These are phyloP conservation scores for Sinohyriopsis cumingii DNA, from an alignment of 2,888 invertebrate genomes.

Conservation along the genomic window DNA sequence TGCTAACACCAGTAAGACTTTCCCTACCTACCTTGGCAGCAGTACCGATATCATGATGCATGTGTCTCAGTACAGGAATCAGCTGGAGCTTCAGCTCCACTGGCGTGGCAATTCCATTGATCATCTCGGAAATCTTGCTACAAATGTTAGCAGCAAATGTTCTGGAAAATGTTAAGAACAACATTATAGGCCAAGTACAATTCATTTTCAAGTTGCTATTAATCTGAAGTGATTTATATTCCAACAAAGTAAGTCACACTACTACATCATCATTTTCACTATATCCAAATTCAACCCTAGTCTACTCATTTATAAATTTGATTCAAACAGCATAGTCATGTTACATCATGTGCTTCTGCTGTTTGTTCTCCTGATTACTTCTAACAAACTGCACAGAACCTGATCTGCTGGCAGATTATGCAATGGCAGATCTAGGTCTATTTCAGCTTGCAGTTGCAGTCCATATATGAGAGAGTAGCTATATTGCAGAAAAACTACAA, in stretches of 20 bases:
- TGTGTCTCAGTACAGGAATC: slow-evolving; percentile 91
- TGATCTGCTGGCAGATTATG: too few species aligned
- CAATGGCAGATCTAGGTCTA: too few species aligned
- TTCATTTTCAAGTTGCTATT: neutral
- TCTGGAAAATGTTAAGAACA: slow-evolving; percentile 72
- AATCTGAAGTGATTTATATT: neutral
- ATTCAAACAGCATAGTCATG: too few species aligned
- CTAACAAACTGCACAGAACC: too few species aligned
- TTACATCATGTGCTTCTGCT: too few species aligned
- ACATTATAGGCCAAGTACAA: neutral
- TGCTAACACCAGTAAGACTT: neutral
- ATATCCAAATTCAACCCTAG: too few species aligned
- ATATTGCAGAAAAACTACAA: too few species aligned
- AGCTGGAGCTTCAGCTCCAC: slow-evolving; percentile 92
- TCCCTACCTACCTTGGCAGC: slow-evolving; percentile 78
- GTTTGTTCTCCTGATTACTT: too few species aligned
- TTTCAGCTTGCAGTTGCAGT: too few species aligned
- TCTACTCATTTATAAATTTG: too few species aligned
- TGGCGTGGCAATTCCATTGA: slow-evolving; percentile 92
- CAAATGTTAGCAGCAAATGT: slow-evolving; percentile 97
- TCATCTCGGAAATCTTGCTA: slow-evolving; percentile 95
- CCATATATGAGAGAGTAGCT: too few species aligned
- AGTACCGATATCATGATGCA: slow-evolving; percentile 88
- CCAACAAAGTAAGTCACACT: neutral
- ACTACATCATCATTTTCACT: too few species aligned